Evolutionary conservation across 2,888 invertebrate genomes (phyloP).

Genomic region (Rhingia campestris): DNA sequence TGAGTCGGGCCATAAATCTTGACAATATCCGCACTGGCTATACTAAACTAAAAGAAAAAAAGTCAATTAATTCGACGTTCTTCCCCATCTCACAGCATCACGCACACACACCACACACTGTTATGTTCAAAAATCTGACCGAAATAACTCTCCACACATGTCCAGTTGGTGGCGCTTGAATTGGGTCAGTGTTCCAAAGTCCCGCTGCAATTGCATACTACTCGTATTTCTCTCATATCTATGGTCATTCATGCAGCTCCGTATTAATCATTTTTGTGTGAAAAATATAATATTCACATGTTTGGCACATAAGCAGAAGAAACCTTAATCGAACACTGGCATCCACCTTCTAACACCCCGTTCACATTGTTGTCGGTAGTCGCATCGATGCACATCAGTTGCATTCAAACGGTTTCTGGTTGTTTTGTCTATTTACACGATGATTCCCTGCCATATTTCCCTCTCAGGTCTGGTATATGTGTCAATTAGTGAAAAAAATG

Average conservation of each 20-base stretch:
- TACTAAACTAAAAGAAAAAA: slow-evolving; percentile 3
- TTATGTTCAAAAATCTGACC: slow-evolving; percentile 25
- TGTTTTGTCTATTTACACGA: slow-evolving; percentile 27
- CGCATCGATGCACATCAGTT: slow-evolving; percentile 74
- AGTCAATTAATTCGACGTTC: slow-evolving; percentile 35
- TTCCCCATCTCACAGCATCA: slow-evolving; percentile 1
- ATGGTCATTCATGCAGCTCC: slow-evolving; percentile 60
- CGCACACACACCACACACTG: background rate
- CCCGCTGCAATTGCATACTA: slow-evolving; percentile 60
- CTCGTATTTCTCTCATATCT: slow-evolving; percentile 18
- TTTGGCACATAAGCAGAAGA: slow-evolving; percentile 16
- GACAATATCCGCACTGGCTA: background rate
- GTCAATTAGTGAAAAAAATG: slow-evolving; percentile 69
- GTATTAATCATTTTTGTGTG: slow-evolving; percentile 54
- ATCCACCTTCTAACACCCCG: slow-evolving; percentile 59
- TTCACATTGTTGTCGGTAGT: slow-evolving; percentile 56
- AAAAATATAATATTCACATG: slow-evolving; percentile 41
- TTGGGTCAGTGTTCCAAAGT: slow-evolving; percentile 67
- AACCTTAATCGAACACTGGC: slow-evolving; percentile 56
- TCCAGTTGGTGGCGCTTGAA: slow-evolving; percentile 42
- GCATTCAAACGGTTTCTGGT: slow-evolving; percentile 67
- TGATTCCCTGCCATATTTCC: slow-evolving; percentile 20
- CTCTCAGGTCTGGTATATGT: slow-evolving; percentile 39
- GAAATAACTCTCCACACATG: slow-evolving; percentile 50
- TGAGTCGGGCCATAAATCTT: slow-evolving; percentile 23